phyloP scores from a whole-genome alignment of 1,140 invertebrate genomes.

The Drosophila navojoa region DNA sequence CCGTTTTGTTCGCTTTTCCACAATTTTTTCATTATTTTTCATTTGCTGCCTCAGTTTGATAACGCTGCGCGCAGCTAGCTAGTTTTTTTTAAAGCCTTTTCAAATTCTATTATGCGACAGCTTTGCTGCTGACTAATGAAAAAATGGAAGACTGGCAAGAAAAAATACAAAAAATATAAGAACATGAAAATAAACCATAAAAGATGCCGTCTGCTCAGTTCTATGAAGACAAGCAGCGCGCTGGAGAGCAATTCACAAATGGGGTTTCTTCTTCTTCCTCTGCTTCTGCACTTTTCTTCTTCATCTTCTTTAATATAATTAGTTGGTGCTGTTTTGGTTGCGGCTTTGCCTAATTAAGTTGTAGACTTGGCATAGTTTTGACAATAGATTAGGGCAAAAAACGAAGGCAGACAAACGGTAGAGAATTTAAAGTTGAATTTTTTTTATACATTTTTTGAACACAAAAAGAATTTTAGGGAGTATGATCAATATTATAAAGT shows the following conservation, averaged over 20 bases:
- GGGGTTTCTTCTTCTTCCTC: constrained; percentile 3
- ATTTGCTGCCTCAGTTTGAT: constrained; percentile 44
- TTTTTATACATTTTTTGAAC: no score
- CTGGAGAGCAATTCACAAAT: constrained; percentile 17
- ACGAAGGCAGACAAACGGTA: neutral
- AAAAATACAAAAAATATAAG: constrained; percentile 12
- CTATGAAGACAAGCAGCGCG: constrained; percentile 17
- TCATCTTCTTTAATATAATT: constrained; percentile 27
- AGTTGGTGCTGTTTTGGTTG: constrained; percentile 25
- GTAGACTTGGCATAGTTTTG: constrained; percentile 42
- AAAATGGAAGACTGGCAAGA: constrained; percentile 18
- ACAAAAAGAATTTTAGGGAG: no score
- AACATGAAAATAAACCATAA: constrained; percentile 32
- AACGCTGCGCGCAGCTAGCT: constrained; percentile 29
- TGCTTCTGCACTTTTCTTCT: neutral
- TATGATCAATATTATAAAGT: no score
- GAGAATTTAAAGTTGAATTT: neutral
- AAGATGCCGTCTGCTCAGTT: constrained; percentile 38
- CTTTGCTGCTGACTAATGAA: constrained; percentile 55
- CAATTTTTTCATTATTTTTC: constrained; percentile 34
- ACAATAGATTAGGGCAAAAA: neutral
- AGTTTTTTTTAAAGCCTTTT: constrained; percentile 63
- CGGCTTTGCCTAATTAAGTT: constrained; percentile 45
- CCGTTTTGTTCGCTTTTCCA: constrained; percentile 14
- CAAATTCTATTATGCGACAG: constrained; percentile 64